Conservation (phyloP, 2,113 vertebrate species). For the Notechis scutatus region DNA sequence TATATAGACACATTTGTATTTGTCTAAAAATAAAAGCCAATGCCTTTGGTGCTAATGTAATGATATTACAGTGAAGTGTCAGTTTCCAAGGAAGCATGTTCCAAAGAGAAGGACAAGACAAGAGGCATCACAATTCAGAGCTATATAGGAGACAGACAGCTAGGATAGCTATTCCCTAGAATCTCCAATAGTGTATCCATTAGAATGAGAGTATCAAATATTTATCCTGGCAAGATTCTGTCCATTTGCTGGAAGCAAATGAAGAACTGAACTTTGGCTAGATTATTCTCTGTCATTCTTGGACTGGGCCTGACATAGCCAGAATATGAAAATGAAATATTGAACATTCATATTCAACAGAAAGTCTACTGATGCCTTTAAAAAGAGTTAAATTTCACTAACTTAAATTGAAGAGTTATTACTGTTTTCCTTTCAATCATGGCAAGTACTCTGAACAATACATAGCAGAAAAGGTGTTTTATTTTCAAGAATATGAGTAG, state of each 20-base stretch:
- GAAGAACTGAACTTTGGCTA: background rate
- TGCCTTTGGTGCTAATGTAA: background rate
- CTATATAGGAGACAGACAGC: background rate
- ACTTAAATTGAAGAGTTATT: slow-evolving; percentile 7
- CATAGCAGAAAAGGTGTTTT: background rate
- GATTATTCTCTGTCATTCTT: background rate
- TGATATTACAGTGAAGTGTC: background rate
- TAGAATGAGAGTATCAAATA: background rate
- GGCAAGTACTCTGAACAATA: background rate
- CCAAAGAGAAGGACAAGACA: background rate
- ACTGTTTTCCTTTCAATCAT: background rate
- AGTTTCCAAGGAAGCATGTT: background rate
- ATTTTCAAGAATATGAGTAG: background rate
- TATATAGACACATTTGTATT: background rate
- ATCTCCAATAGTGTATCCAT: background rate
- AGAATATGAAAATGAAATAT: slow-evolving; percentile 60
- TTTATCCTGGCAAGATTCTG: background rate
- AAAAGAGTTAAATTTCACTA: slow-evolving; percentile 50
- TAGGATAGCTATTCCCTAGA: background rate
- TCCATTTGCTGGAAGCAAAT: background rate
- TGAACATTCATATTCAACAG: slow-evolving; percentile 55
- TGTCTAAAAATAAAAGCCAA: slow-evolving; percentile 29
- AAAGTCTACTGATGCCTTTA: slow-evolving; percentile 54
- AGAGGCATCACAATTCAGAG: background rate
- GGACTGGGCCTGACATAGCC: background rate